Evolutionary conservation across 2,797 vertebrate genomes (phyloP), one percentile per base, ranked within the genome.

Genomic region (Tangara arthus): DNA sequence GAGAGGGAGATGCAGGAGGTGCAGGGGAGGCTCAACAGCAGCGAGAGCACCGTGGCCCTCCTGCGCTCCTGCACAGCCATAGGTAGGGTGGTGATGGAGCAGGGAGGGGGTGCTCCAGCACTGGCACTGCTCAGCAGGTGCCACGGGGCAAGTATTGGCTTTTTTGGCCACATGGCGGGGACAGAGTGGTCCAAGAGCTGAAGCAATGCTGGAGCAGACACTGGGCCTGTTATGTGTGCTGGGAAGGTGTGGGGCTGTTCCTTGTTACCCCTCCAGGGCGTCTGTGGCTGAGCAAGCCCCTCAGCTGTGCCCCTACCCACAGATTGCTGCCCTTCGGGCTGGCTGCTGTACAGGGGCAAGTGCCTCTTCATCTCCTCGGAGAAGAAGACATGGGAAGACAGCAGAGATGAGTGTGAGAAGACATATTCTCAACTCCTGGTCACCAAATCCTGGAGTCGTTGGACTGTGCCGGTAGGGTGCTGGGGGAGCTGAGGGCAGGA

Each of bases 301-400:
- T 78, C 61, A 85, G 28, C 16, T 35, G 18, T 72, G 37, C 24
- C 44, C 14, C 56, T 63, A 16, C 64, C 83, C 41, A 14, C 56
- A 98, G 97, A 92, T 14, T 98, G 97, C 92, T 98, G 98, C 75
- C 97, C 96, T 1, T 13, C 30, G 0, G 96, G 94, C 32, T 98
- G 97, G 98, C 44, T 69, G 75, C 59, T 70, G 12, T 71, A 68
- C 5, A 52, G 89, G 23, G 71, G 26, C 30, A 97, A 82, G 19
- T 98, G 98, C 88, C 96, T 98, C 86, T 90, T 96, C 28, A 1
- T 98, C 47, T 98, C 95, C 1, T 3, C 4, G 1, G 60, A 53
- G 37, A 9, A 16, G 65, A 96, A 46, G 79, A 94, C 2, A 2
- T 97, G 96, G 97, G 37, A 70, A 3, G n/a, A 87, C 1, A 98